These are phyloP conservation scores for Leptestheria dahalacensis DNA, from an alignment of 1,140 invertebrate genomes.

Conservation along the genomic window DNA sequence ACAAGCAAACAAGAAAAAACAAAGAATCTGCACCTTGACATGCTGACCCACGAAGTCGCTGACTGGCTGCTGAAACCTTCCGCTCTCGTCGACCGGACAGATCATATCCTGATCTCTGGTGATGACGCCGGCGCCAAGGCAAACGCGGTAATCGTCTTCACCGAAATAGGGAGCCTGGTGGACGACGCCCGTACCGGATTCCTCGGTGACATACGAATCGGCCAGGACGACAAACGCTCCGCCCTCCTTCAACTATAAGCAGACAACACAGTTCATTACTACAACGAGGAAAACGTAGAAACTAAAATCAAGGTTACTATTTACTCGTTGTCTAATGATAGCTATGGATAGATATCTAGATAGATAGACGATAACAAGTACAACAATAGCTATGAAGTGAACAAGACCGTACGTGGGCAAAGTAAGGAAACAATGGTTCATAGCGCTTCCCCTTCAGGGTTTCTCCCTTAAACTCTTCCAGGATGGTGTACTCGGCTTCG, in stretches of 20 bases:
- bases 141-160: slow-evolving; percentile 87
- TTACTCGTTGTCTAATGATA: background rate
- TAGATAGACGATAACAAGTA: background rate
- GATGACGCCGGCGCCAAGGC: slow-evolving; percentile 65
- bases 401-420: slow-evolving; percentile 39
- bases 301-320: background rate
- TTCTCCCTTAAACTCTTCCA: slow-evolving; percentile 66
- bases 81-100: slow-evolving; percentile 88
- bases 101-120: slow-evolving; percentile 67
- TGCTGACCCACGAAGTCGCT: slow-evolving; percentile 76
- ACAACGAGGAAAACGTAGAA: slow-evolving; percentile 3
- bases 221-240: slow-evolving; percentile 73
- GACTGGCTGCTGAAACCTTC: slow-evolving; percentile 71
- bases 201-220: slow-evolving; percentile 88
- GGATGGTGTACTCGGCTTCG: slow-evolving; percentile 51
- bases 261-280: background rate
- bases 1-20: no score
- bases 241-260: slow-evolving; percentile 33
- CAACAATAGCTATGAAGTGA: slow-evolving; percentile 8
- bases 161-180: slow-evolving; percentile 99
- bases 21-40: slow-evolving; percentile 60
- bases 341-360: slow-evolving; percentile 2
- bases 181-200: slow-evolving; percentile 96
- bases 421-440: slow-evolving; percentile 85
- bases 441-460: slow-evolving; percentile 70